A percentile compares a stretch with the other conserved stretches of the same genome.
Conservation (phyloP, 2,113 vertebrate genomes). For the Coregonus clupeaformis region DNA sequence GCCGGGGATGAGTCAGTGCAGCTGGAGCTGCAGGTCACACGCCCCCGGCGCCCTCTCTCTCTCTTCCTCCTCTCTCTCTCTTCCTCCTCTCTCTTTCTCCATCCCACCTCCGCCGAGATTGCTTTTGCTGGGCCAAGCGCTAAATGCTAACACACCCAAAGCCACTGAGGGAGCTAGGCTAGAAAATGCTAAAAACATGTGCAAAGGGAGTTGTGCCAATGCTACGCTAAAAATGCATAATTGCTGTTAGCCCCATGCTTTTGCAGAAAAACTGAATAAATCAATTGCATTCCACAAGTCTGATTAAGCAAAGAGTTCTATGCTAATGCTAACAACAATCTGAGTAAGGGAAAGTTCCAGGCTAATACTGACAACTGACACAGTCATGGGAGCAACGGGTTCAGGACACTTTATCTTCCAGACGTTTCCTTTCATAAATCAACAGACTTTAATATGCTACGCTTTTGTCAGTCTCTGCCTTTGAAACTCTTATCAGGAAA, state of each 20-base stretch:
- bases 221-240: too few species aligned
- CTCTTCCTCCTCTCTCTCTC: background rate
- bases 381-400: background rate
- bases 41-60: slow-evolving; percentile 60
- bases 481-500: too few species aligned
- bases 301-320: background rate
- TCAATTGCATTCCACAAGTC: too few species aligned
- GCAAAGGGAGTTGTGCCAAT: too few species aligned
- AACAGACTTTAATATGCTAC: too few species aligned
- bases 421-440: too few species aligned
- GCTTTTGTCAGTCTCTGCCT: too few species aligned
- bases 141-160: slow-evolving; percentile 37
- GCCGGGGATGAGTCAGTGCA: slow-evolving; percentile 66
- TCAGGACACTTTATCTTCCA: too few species aligned
- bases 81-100: background rate
- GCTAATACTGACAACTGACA: background rate
- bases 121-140: slow-evolving; percentile 39
- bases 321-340: background rate
- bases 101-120: too few species aligned
- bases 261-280: background rate
- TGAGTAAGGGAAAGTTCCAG: background rate
- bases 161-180: slow-evolving; percentile 35
- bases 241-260: too few species aligned
- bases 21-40: slow-evolving; percentile 70
- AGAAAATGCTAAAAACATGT: slow-evolving; percentile 26